These are phyloP conservation scores for Automeris io DNA, from an alignment of 2,888 invertebrate species.

Conservation along the genomic window DNA sequence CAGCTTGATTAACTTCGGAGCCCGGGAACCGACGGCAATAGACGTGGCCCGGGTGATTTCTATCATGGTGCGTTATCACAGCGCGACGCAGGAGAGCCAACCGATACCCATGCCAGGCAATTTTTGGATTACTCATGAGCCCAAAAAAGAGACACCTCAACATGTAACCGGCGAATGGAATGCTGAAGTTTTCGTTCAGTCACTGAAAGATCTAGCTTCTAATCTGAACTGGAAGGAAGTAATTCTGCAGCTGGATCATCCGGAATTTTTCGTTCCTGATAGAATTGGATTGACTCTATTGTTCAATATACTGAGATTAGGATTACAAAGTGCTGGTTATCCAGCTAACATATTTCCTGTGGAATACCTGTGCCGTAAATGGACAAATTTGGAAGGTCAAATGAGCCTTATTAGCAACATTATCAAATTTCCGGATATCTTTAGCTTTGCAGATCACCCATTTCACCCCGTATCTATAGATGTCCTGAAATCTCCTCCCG, in stretches of 20 bases:
- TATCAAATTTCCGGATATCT: constrained; percentile 93
- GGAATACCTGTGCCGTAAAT: constrained; percentile 91
- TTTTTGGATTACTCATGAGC: constrained; percentile 78
- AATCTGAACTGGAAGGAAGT: constrained; percentile 96
- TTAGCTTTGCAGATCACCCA: constrained; percentile 95
- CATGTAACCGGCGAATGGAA: constrained; percentile 85
- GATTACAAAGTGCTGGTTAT: constrained; percentile 85
- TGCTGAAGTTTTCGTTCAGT: constrained; percentile 93
- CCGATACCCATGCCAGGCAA: constrained; percentile 81
- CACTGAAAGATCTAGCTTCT: constrained; percentile 92
- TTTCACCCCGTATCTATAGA: constrained; percentile 92
- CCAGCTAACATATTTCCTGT: constrained; percentile 88
- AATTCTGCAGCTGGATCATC: constrained; percentile 92
- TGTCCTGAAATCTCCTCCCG: constrained; percentile 94
- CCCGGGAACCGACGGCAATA: constrained; percentile 87
- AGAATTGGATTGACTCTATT: constrained; percentile 89
- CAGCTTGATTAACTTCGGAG: constrained; percentile 88
- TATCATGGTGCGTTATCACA: constrained; percentile 91
- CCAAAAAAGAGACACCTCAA: constrained; percentile 71
- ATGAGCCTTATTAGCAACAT: constrained; percentile 91
- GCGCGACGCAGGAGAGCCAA: constrained; percentile 79
- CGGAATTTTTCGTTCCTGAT: constrained; percentile 92
- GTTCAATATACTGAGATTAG: constrained; percentile 88
- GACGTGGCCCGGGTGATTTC: constrained; percentile 91
- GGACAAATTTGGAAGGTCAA: constrained; percentile 96